A percentile compares a stretch with the other conserved stretches of the same genome.
Conservation (phyloP, 1,140 invertebrate species). For the Pissodes strobi region DNA sequence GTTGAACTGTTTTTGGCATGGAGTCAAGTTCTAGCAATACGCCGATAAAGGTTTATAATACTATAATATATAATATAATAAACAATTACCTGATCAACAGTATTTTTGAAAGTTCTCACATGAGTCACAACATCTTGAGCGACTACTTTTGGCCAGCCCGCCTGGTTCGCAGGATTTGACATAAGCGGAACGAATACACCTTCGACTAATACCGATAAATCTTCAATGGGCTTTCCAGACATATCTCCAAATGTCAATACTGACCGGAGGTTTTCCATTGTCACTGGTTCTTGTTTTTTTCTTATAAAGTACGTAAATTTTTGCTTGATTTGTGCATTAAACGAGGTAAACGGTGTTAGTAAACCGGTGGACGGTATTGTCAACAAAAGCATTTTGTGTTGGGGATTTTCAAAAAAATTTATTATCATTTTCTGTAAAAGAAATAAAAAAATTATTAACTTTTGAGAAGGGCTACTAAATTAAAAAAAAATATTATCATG, state of each 20-base stretch:
- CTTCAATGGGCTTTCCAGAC: slow-evolving; percentile 75
- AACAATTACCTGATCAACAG: slow-evolving; percentile 71
- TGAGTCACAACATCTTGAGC: slow-evolving; percentile 75
- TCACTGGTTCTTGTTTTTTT: slow-evolving; percentile 59
- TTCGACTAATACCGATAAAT: slow-evolving; percentile 76
- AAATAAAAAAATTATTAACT: slow-evolving; percentile 6
- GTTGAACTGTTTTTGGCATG: too few relatives aligned
- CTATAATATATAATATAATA: too few relatives aligned
- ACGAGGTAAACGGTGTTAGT: slow-evolving; percentile 54
- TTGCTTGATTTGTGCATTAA: slow-evolving; percentile 51
- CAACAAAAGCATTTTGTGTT: slow-evolving; percentile 61
- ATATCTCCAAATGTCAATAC: slow-evolving; percentile 79
- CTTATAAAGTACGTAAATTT: slow-evolving; percentile 74
- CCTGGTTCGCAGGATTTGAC: slow-evolving; percentile 70
- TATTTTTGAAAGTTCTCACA: slow-evolving; percentile 72
- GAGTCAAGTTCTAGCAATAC: too few relatives aligned
- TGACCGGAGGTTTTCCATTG: slow-evolving; percentile 63
- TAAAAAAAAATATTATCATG: too few relatives aligned
- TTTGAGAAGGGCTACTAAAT: too few relatives aligned
- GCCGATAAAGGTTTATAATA: too few relatives aligned
- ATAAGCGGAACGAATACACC: slow-evolving; percentile 76
- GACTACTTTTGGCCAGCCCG: slow-evolving; percentile 76
- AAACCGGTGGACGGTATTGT: slow-evolving; percentile 58
- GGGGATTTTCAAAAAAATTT: slow-evolving; percentile 66
- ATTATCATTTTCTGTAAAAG: slow-evolving; percentile 60